Evolutionary conservation across 2,797 vertebrate species (phyloP), one percentile per base, ranked within the genome.

Genomic region (Mormyrops boulengeri): DNA sequence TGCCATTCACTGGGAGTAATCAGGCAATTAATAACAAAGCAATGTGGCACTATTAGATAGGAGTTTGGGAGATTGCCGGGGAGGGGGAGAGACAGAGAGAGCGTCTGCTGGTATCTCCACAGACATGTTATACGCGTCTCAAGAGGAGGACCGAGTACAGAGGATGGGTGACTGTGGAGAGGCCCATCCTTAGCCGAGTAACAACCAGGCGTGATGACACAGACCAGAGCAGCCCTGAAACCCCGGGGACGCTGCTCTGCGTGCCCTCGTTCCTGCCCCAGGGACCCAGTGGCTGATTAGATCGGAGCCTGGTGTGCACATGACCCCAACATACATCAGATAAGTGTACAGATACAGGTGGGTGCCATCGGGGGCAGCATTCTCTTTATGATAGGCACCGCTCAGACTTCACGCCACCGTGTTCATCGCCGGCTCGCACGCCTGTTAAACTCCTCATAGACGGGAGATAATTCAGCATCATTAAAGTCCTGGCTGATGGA

Each of bases 11-110:
- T 91, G 91, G 91, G 93, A 92, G 94, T 95, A 95, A 95, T 95
- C 96, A 94, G 94, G 94, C 95, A 96, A 95, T 96, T 96, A 95
- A 96, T 95, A 94, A 95, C 94, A 94, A 94, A 95, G 93, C 93
- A 94, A 92, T 93, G 92, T 93, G 94, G 93, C 93, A 94, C 93
- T 94, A 95, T 95, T 95, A 94, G 95, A 96, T 93, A 94, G 88
- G 86, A 89, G 87, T 34, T 89, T 89, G 53, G 57, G 84, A 60
- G 89, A 87, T 12, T 34, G 84, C 14, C 9, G 41, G 41, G 55
- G 55, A 66, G 82, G 34, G n/a, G 47, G 49, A 60, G 34, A 53
- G 26, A 88, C 62, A 30, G 50, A 49, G 84, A 41, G 30, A 55
- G 49, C 26, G 66, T 53, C 44, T 44, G 50, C 49, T 57, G 19